Evolutionary conservation across 1,140 invertebrate genomes (phyloP).

Genomic region (Habropoda laboriosa): DNA sequence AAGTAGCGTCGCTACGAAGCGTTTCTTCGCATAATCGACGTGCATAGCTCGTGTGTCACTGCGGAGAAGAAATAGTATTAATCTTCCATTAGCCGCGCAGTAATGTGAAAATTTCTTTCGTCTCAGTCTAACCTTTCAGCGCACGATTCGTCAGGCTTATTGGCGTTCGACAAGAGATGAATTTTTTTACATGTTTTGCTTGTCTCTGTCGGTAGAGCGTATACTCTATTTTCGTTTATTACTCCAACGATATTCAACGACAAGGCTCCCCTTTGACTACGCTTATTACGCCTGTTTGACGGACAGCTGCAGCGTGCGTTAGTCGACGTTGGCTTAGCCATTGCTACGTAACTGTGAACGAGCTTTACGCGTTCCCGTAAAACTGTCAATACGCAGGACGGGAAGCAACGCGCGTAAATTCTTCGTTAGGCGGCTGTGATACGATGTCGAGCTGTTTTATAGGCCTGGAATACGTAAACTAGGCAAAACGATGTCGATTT

Average conservation of each 20-base stretch:
- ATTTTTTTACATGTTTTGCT: background rate
- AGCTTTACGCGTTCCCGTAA: constrained; percentile 14
- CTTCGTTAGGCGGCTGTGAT: background rate
- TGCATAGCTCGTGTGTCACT: background rate
- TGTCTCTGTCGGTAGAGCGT: background rate
- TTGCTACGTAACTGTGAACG: background rate
- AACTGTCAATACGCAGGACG: background rate
- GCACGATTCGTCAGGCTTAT: background rate
- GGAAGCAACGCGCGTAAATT: background rate
- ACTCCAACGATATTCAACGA: background rate
- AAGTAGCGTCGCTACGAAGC: background rate
- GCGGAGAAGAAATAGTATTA: background rate
- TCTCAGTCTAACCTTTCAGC: background rate
- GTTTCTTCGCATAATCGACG: background rate
- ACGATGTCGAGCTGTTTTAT: background rate
- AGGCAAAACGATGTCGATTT: too few species aligned
- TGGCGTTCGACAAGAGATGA: background rate
- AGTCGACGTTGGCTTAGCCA: background rate
- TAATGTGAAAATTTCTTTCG: background rate
- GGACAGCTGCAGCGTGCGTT: background rate
- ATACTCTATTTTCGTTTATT: background rate
- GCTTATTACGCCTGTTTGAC: background rate
- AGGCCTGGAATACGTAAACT: background rate
- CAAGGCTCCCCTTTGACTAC: background rate
- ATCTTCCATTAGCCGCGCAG: background rate